phyloP scores from a whole-genome alignment of 1,140 invertebrate species.

The Papilio dardanus region DNA sequence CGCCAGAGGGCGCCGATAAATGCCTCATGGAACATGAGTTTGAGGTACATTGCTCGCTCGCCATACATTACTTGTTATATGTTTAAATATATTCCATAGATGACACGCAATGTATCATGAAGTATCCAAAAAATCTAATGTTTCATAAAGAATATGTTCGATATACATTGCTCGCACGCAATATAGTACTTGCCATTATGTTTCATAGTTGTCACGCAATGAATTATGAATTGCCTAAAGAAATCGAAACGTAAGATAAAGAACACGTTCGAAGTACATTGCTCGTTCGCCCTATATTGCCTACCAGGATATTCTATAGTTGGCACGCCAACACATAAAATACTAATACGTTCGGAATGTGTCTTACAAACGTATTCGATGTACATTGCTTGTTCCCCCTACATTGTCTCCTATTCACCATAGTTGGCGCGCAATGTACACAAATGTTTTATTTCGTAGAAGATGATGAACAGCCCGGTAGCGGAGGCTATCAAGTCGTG shows the following conservation, averaged over 20 bases:
- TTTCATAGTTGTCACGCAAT: background rate
- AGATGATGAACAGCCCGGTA: conserved; percentile 91
- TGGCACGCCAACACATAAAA: background rate
- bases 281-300: background rate
- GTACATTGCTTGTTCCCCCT: background rate
- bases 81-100: background rate
- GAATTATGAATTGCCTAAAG: background rate
- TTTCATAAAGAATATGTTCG: background rate
- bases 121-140: background rate
- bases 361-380: background rate
- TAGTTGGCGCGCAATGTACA: background rate
- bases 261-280: conserved; percentile 90
- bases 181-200: background rate
- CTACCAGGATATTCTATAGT: background rate
- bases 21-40: conserved; percentile 93
- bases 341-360: background rate
- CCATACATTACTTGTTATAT: background rate
- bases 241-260: too few relatives aligned
- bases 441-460: conserved; percentile 57
- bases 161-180: background rate
- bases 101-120: background rate
- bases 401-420: background rate
- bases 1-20: conserved; percentile 81
- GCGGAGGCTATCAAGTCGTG: conserved; percentile 91
- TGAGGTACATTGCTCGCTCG: conserved; percentile 83